phyloP scores from a whole-genome alignment of 2,797 vertebrate species.

The Mergus octosetaceus region DNA sequence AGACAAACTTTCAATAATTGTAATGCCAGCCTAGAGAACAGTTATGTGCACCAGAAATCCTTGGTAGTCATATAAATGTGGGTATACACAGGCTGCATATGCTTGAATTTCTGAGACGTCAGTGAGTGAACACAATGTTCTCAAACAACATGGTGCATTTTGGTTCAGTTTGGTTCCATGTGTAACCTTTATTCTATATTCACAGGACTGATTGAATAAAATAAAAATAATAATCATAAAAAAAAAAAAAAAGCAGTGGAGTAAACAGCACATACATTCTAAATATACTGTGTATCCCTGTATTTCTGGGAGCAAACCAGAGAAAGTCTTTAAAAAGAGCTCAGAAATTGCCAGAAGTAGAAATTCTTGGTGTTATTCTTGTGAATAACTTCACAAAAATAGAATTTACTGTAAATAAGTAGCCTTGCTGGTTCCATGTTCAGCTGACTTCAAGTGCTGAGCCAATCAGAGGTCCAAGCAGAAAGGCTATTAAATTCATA shows the following conservation, averaged over 20 bases:
- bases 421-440: background rate
- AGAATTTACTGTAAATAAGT: background rate
- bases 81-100: background rate
- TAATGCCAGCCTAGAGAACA: background rate
- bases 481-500: conserved; percentile 32
- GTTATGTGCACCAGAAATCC: background rate
- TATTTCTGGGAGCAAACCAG: background rate
- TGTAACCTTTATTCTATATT: background rate
- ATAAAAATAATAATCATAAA: background rate
- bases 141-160: background rate
- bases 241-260: background rate
- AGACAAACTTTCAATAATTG: background rate
- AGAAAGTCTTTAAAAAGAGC: background rate
- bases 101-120: background rate
- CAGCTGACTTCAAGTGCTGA: background rate
- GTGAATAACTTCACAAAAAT: background rate
- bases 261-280: background rate
- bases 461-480: background rate
- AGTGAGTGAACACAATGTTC: background rate
- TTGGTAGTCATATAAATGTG: background rate
- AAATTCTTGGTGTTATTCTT: background rate
- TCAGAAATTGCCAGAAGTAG: background rate
- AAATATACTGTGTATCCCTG: background rate
- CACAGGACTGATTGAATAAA: background rate
- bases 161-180: background rate